Percentiles rank a stretch among this genome's conserved stretches.
These are phyloP conservation scores for Aegithalos caudatus DNA, from an alignment of 2,113 vertebrate genomes.

Conservation along the genomic window DNA sequence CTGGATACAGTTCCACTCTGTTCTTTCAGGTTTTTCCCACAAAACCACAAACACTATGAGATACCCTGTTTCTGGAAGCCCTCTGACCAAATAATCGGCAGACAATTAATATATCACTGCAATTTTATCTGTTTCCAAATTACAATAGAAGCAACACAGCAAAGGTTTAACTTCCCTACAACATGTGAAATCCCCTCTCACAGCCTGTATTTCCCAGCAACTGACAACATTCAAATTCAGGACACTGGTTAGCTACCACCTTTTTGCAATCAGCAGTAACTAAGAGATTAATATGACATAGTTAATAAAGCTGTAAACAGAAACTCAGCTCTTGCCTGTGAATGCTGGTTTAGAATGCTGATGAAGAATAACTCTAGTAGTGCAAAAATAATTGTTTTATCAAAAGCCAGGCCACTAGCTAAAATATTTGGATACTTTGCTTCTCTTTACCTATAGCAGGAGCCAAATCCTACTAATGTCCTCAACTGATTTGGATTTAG, in stretches of 20 bases:
- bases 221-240: neutral
- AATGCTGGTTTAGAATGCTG: neutral
- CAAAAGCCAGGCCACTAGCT: neutral
- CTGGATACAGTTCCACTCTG: neutral
- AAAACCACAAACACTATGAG: neutral
- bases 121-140: neutral
- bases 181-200: neutral
- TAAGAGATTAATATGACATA: neutral
- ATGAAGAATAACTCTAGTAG: neutral
- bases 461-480: neutral
- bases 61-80: neutral
- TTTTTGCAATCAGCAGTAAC: neutral
- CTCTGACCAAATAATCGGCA: neutral
- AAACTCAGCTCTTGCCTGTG: neutral
- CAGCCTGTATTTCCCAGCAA: neutral
- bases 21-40: neutral
- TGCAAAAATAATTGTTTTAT: neutral
- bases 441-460: neutral
- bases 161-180: neutral
- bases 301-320: neutral
- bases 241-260: neutral
- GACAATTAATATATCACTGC: neutral
- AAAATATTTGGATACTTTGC: neutral
- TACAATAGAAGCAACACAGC: neutral
- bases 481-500: neutral